Evolutionary conservation across 1,140 invertebrate species (phyloP).

Genomic region (Drosophila bocqueti): DNA sequence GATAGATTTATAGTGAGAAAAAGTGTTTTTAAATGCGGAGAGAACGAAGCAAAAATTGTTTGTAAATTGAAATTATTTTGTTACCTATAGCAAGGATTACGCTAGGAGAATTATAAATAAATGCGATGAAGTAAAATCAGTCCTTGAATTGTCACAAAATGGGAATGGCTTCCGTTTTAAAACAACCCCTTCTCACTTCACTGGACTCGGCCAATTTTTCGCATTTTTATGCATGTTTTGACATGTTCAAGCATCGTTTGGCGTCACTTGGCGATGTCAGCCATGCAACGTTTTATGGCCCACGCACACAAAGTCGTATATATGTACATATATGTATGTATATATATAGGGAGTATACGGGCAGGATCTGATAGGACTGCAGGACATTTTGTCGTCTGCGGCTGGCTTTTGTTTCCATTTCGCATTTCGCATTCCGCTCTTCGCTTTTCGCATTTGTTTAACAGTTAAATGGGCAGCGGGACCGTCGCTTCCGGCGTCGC

Average conservation of each 20-base stretch:
- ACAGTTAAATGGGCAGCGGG: conserved; percentile 48
- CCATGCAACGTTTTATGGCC: conserved; percentile 70
- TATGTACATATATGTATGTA: background rate
- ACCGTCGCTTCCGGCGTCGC: conserved; percentile 50
- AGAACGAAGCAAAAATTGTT: background rate
- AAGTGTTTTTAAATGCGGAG: background rate
- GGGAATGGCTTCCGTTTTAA: conserved; percentile 6
- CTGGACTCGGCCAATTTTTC: conserved; percentile 33
- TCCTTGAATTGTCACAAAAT: conserved; percentile 25
- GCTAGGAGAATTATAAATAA: background rate
- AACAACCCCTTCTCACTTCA: conserved; percentile 8
- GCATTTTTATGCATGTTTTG: conserved; percentile 76
- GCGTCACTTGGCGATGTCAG: conserved; percentile 69
- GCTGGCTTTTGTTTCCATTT: conserved; percentile 59
- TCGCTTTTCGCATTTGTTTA: conserved; percentile 48
- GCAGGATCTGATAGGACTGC: conserved; percentile 38
- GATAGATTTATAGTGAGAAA: background rate
- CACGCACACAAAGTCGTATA: conserved; percentile 7
- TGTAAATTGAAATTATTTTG: background rate
- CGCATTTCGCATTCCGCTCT: conserved; percentile 16
- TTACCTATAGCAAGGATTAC: too few relatives aligned
- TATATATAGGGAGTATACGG: background rate
- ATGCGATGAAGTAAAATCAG: background rate
- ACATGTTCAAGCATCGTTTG: conserved; percentile 71
- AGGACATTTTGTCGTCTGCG: conserved; percentile 26